These are phyloP conservation scores for Himalopsyche tibetana DNA, from an alignment of 2,888 invertebrate species.

Conservation along the genomic window DNA sequence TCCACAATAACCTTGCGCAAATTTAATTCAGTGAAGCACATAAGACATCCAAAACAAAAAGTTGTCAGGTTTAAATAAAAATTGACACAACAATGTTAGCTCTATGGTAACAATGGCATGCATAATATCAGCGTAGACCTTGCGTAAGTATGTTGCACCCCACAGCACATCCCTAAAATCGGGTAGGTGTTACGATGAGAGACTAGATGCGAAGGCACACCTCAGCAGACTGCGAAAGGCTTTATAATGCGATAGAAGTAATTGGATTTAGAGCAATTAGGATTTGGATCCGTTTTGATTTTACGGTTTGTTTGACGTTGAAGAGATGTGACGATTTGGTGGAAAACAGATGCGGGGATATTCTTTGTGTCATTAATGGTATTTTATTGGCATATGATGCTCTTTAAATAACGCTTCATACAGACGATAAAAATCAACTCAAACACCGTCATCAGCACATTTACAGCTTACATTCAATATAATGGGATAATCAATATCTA, in stretches of 20 bases:
- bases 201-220: conserved; percentile 43
- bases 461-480: too few species aligned
- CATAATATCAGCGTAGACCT: neutral
- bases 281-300: conserved; percentile 50
- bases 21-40: too few species aligned
- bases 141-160: neutral
- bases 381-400: neutral
- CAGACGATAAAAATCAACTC: too few species aligned
- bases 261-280: conserved; percentile 61
- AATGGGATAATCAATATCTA: too few species aligned
- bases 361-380: neutral
- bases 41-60: too few species aligned
- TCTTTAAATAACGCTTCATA: too few species aligned
- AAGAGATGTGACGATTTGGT: conserved; percentile 17
- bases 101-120: too few species aligned
- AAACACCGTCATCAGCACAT: too few species aligned
- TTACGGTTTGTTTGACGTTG: conserved; percentile 52
- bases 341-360: neutral
- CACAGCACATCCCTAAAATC: neutral
- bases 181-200: neutral
- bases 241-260: conserved; percentile 55
- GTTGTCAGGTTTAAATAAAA: too few species aligned
- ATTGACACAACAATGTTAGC: too few species aligned
- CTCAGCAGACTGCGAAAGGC: conserved; percentile 50
- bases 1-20: too few species aligned